These are phyloP conservation scores for Ochotona curzoniae DNA, from an alignment of 2,113 vertebrate genomes.

Conservation along the genomic window DNA sequence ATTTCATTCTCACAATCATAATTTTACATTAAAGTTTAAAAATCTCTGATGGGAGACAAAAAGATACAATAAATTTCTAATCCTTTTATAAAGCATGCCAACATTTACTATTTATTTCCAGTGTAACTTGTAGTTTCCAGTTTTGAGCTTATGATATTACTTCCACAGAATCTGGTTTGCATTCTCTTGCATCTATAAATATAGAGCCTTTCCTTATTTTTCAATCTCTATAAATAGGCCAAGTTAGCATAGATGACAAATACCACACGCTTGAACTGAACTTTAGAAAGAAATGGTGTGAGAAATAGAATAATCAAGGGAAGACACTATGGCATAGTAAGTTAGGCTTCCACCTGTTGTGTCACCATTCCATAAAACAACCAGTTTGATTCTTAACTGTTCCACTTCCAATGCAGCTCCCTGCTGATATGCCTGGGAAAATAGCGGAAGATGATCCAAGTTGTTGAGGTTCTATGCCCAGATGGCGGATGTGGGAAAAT, in stretches of 20 bases:
- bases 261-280: neutral
- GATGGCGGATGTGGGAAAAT: too few relatives aligned
- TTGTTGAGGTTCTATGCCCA: too few relatives aligned
- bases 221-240: neutral
- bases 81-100: neutral
- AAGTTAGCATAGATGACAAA: neutral
- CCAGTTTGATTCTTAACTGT: too few relatives aligned
- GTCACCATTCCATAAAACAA: too few relatives aligned
- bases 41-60: neutral
- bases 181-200: neutral
- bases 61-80: neutral
- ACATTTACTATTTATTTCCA: neutral
- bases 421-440: too few relatives aligned
- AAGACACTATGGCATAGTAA: too few relatives aligned
- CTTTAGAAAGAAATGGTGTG: neutral
- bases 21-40: neutral
- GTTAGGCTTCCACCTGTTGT: too few relatives aligned
- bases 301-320: neutral
- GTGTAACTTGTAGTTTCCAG: neutral
- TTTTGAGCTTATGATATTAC: neutral
- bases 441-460: too few relatives aligned
- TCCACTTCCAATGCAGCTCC: too few relatives aligned
- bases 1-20: neutral
- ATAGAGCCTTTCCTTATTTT: neutral
- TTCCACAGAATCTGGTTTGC: neutral